Evolutionary conservation across 2,797 vertebrate genomes (phyloP), one percentile per base, ranked within the genome.

Genomic region (Perodicticus potto): DNA sequence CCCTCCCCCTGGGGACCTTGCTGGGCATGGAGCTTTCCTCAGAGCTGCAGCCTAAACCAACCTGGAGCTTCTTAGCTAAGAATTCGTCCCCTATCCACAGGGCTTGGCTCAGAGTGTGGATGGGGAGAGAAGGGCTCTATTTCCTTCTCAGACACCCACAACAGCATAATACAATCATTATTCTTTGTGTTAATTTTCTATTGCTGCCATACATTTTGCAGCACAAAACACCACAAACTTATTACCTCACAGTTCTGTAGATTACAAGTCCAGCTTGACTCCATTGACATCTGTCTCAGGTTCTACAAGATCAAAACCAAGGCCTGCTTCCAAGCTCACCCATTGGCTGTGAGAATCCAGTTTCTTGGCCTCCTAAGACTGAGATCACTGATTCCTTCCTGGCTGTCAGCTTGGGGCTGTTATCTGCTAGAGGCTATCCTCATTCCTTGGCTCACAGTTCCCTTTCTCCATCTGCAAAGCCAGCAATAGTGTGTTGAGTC

Each of bases 101-200:
- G 37, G 16, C 27, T 86, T 90, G 37, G 2, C n/a, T 94, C 25
- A 55, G 16, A 69, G 40, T 82, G 14, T 27, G 55, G 23, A 20
- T 73, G 8, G 45, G 9, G 4, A 84, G 34, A 84, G 29, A 55
- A 37, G 59, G 53, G 7, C 43, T 73, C 45, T 92, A 1, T 61
- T 92, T 83, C 27, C 55, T 87, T 74, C 49, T 94, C 45, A 94
- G 63, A 94, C 92, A 43, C 63, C 63, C 65, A 63, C 3, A 43
- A 19, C 2, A 49, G 34, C 34, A 81, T 76, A 13, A 81, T 76
- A 10, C 40, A 63, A 57, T 40, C 84, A 13, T 57, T 74, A 72
- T 0, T 72, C 27, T 81, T 82, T 59, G 11, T 20, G 19, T 86
- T 74, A 11, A 20, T 80, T 94, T 95, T 65, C 55, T 65, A 1